Conservation (phyloP, 1,140 invertebrate genomes). For the Sweltsa coloradensis region DNA sequence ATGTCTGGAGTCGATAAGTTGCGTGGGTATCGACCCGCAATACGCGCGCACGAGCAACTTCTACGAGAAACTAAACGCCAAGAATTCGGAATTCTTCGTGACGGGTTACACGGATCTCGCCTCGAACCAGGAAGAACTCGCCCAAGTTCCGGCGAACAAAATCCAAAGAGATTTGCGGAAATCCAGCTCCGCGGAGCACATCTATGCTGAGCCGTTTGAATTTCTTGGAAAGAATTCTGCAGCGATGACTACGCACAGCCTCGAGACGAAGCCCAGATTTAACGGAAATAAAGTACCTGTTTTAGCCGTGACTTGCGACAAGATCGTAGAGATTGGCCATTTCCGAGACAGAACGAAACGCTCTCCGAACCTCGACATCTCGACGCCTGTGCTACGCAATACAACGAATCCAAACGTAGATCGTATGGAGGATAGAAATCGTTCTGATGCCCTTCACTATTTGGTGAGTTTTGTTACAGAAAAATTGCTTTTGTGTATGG, state of each 20-base stretch:
- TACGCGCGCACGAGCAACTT: not conserved
- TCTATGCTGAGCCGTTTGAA: constrained; percentile 13
- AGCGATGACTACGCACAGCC: too few species aligned
- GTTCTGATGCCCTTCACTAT: constrained; percentile 3
- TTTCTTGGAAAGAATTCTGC: not conserved
- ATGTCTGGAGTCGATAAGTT: not conserved
- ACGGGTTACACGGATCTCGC: too few species aligned
- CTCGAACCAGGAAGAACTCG: too few species aligned
- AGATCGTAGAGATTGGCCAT: too few species aligned
- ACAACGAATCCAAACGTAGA: not conserved
- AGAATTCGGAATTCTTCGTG: constrained; percentile 2
- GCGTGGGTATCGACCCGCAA: not conserved
- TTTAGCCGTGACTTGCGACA: too few species aligned
- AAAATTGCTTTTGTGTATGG: not conserved
- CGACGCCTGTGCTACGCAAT: not conserved
- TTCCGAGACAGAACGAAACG: too few species aligned
- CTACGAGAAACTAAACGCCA: not conserved
- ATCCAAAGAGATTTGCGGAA: not conserved
- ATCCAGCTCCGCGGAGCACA: constrained; percentile 10
- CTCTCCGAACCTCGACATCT: too few species aligned
- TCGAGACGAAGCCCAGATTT: too few species aligned
- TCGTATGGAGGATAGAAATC: not conserved
- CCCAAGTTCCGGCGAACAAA: not conserved
- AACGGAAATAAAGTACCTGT: too few species aligned
- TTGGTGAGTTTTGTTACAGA: constrained; percentile 7